Evolutionary conservation across 2,113 vertebrate species (phyloP).

Genomic region (Proterorhinus semilunaris): DNA sequence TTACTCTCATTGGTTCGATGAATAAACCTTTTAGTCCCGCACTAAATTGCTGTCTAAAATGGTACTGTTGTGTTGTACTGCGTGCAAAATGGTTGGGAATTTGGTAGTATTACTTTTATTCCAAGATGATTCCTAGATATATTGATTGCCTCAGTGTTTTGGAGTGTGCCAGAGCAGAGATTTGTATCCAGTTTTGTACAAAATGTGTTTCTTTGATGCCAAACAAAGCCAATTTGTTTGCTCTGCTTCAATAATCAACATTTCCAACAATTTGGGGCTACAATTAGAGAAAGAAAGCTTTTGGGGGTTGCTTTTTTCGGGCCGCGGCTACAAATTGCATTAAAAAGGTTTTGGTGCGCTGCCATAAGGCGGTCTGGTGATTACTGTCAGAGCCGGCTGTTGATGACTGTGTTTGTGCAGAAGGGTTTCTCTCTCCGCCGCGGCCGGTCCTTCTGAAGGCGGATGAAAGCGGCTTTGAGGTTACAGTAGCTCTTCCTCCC

Average conservation of each 20-base stretch:
- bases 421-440: constrained; percentile 36
- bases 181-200: background rate
- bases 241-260: constrained; percentile 17
- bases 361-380: constrained; percentile 50
- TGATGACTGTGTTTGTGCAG: constrained; percentile 24
- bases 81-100: no score
- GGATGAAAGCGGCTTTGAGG: constrained; percentile 70
- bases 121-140: no score
- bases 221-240: background rate
- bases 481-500: constrained; percentile 40
- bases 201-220: constrained; percentile 5
- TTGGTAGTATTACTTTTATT: no score
- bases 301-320: constrained; percentile 13
- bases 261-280: constrained; percentile 14
- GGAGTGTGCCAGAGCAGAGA: background rate
- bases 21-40: no score
- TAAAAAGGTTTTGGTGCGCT: constrained; percentile 29
- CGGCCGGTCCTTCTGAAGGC: constrained; percentile 46
- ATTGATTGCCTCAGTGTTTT: no score
- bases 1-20: no score
- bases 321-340: constrained; percentile 25
- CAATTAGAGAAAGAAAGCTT: constrained; percentile 45
- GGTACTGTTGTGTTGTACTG: no score
- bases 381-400: constrained; percentile 44
- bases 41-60: no score